phyloP scores from a whole-genome alignment of 2,888 invertebrate species.

The Oligia strigilis region DNA sequence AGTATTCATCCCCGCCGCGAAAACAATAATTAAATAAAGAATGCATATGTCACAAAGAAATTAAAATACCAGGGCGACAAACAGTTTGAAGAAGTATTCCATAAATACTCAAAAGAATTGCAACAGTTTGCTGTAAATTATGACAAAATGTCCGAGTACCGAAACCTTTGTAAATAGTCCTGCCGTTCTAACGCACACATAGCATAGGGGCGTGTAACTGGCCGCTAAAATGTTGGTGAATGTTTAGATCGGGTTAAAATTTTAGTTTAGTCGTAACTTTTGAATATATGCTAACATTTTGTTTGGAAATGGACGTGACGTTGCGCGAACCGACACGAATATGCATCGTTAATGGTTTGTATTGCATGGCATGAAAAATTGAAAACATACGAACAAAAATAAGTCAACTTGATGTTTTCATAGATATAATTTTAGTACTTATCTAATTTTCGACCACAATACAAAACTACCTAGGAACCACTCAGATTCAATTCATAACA shows the following conservation, averaged over 20 bases:
- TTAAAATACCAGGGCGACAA: constrained; percentile 20
- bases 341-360: not conserved
- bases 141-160: constrained; percentile 66
- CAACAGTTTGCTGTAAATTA: constrained; percentile 53
- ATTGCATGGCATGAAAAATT: not conserved
- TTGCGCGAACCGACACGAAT: not conserved
- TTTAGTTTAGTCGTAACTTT: not conserved
- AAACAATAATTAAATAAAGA: not conserved
- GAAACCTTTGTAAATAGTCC: constrained; percentile 65
- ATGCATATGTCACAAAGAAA: constrained; percentile 1
- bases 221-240: constrained; percentile 65
- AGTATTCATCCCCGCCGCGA: not conserved
- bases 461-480: not conserved
- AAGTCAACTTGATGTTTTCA: not conserved
- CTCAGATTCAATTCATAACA: not conserved
- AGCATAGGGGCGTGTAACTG: constrained; percentile 49
- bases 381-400: not conserved
- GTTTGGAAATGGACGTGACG: not conserved
- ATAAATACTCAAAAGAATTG: not conserved
- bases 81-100: constrained; percentile 17
- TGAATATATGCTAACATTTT: not conserved
- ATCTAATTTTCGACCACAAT: not conserved
- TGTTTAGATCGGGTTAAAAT: constrained; percentile 26
- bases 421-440: not conserved
- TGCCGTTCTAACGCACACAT: constrained; percentile 58